Base-by-base conservation (phyloP, 1,140 invertebrate genomes). In the Tribolium madens region DNA sequence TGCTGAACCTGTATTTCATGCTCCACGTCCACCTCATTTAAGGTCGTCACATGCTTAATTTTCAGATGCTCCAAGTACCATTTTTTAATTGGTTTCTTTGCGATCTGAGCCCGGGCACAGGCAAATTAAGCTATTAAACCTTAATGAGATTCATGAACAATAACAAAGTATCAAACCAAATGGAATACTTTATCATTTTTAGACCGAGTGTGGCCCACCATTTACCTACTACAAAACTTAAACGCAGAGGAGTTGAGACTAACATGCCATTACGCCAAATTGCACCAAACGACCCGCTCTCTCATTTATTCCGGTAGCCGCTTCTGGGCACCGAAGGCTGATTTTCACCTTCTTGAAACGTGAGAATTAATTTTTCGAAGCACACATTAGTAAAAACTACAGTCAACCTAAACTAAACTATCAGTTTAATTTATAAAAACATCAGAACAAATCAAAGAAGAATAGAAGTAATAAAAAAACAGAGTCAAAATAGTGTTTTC, bases 1-100 rank as follows among this genome's bases (percentile, higher is more conserved):
- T 76, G 81, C 71, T 81, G 36, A 79, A 81, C 80, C 80, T 81
- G 80, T 81, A 81, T 81, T 81, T 81, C 77, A 80, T 78, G 79
- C 76, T 80, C 75, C 77, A 74, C 78, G 79, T 80, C 79, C 69
- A 79, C 79, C 76, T 80, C 75, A 80, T 80, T 80, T 79, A 80
- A 77, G 75, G 69, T 79, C 80, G 73, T 79, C 80, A 81, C 73
- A 78, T 75, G 73, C 52, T 78, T 75, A 72, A 78, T 78, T 75
- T 78, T 78, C 73, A 71, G 50, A 73, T 77, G 48, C 53, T 77
- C 26, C 60, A 48, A 64, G 48, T 77, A 52, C 71, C 13, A 17
- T 64, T 64, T 73, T 77, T 77, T 74, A 74, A 77, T 74, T 77
- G 70, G 52, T 73, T 77, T 77, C 72, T 77, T 71, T 31, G 31